Evolutionary conservation across 2,797 vertebrate species (phyloP), one percentile per base, ranked within the genome.

Genomic region (Argentina silus): DNA sequence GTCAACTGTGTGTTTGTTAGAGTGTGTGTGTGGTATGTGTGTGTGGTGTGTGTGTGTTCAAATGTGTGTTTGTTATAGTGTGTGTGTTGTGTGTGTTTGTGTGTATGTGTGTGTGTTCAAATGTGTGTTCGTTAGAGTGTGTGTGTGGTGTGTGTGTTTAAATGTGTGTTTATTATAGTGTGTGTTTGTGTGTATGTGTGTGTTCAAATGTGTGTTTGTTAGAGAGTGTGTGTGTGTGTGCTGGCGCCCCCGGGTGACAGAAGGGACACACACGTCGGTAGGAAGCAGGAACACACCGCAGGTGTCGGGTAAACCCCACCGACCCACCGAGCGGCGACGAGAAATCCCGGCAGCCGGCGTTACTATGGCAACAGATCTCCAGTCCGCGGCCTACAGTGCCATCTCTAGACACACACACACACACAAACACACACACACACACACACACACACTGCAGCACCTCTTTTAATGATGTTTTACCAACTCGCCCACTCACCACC

Each of bases 321-420:
- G 70, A 78, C 64, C 69, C 43, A 78, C 78, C 21, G 64, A 81
- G 81, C 27, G 50, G 83, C 81, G 76, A 79, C 70, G 75, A 80
- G 77, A 86, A 87, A 88, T 88, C 88, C 80, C 75, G 70, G 56
- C 85, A 88, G 87, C 87, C 74, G 50, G 42, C 64, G 93, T 95
- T 93, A 85, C 94, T 79, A 94, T 93, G 88, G 94, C 82, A 93
- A 94, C 93, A 73, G 79, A 74, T 81, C 90, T 91, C 72, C 4
- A 82, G 80, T 86, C 85, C 79, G 85, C 83, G 89, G 90, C 84
- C 88, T 82, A 85, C 81, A 82, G 84, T 88, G 81, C 75, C 78
- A 80, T 85, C 80, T 69, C 74, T 69, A 51, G 69, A 64, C 70
- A 55, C 53, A 74, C 43, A 53, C 27, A 47, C 36, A 21, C 53